A percentile compares a stretch with the other conserved stretches of the same genome.
phyloP scores from a whole-genome alignment of 2,888 invertebrate species.

The Scotopteryx bipunctaria region DNA sequence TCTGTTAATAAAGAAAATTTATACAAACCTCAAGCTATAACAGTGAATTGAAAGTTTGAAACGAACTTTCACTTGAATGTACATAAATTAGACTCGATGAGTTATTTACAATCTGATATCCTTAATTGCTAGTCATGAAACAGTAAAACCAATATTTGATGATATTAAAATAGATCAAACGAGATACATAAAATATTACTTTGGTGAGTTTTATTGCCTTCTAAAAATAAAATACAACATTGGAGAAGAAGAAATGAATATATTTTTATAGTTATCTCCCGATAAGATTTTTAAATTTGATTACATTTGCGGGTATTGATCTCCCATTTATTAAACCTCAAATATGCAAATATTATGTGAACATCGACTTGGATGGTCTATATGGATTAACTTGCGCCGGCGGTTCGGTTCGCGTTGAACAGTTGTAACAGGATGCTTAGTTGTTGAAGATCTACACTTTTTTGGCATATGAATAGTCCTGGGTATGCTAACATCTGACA shows the following conservation, averaged over 20 bases:
- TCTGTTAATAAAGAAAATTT: too few relatives aligned
- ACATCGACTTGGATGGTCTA: too few relatives aligned
- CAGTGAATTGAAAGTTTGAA: neutral
- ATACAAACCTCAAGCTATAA: neutral
- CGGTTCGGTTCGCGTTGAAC: too few relatives aligned
- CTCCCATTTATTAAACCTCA: neutral
- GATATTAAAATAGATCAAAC: slow-evolving; percentile 25
- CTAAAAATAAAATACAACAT: neutral
- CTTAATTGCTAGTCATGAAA: slow-evolving; percentile 21
- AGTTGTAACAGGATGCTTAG: too few relatives aligned
- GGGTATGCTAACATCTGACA: too few relatives aligned
- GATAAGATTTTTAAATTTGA: neutral
- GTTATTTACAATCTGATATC: slow-evolving; percentile 26
- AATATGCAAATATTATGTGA: too few relatives aligned
- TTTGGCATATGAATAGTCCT: too few relatives aligned
- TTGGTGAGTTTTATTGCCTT: neutral
- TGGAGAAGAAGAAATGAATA: neutral
- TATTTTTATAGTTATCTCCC: neutral
- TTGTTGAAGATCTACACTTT: too few relatives aligned
- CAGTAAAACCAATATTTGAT: slow-evolving; percentile 34
- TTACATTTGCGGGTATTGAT: neutral
- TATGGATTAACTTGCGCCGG: too few relatives aligned
- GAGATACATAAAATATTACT: neutral
- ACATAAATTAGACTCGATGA: slow-evolving; percentile 23
- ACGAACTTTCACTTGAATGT: slow-evolving; percentile 1